A percentile compares a stretch with the other conserved stretches of the same genome.
Conservation (phyloP, 1,140 invertebrate species). For the Diplogasteroides magnus region DNA sequence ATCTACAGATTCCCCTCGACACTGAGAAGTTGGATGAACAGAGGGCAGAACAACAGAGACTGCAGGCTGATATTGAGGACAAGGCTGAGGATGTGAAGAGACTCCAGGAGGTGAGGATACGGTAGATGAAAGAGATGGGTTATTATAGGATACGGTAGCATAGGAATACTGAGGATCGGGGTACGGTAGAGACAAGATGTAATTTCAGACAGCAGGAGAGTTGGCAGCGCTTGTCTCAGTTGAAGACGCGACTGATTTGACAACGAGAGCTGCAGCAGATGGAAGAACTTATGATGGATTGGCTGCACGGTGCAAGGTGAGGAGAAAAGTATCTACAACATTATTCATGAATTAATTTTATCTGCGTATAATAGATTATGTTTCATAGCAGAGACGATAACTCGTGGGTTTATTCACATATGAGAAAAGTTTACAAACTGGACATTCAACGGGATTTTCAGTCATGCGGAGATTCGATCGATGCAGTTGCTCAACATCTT, state of each 20-base stretch:
- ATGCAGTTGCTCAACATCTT: not conserved
- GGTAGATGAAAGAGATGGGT: no score
- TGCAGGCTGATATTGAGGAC: slow-evolving; percentile 59
- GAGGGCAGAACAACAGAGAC: slow-evolving; percentile 57
- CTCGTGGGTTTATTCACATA: no score
- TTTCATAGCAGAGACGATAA: no score
- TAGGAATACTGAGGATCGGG: not conserved
- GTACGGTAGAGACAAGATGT: not conserved
- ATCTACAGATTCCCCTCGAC: slow-evolving; percentile 31
- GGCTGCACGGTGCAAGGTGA: not conserved
- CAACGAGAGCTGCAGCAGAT: slow-evolving; percentile 16
- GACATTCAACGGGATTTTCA: not conserved
- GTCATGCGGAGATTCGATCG: slow-evolving; percentile 27
- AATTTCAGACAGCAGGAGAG: slow-evolving; percentile 65
- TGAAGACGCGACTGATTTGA: slow-evolving; percentile 77
- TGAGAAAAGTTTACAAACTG: not conserved
- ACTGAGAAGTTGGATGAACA: slow-evolving; percentile 31
- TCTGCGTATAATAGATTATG: not conserved
- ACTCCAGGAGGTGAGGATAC: not conserved
- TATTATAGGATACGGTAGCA: not conserved
- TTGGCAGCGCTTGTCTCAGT: slow-evolving; percentile 84
- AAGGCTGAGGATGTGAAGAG: slow-evolving; percentile 14
- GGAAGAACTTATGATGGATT: slow-evolving; percentile 4
- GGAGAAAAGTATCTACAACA: not conserved
- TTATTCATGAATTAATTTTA: slow-evolving; percentile 9